phyloP scores from a whole-genome alignment of 2,797 vertebrate species.

The Carduelis carduelis region DNA sequence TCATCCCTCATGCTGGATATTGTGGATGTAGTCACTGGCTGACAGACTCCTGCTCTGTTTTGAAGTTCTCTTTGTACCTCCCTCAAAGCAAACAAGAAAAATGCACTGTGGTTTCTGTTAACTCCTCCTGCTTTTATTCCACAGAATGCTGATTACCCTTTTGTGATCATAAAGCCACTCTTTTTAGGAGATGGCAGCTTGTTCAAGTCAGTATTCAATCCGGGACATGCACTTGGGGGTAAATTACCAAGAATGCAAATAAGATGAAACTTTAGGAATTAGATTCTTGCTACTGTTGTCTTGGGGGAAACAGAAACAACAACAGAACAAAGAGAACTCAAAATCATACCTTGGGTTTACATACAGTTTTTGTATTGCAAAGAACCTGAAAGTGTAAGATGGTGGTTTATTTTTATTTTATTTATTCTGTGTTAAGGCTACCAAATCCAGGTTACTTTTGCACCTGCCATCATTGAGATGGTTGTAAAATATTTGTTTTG shows the following conservation, averaged over 20 bases:
- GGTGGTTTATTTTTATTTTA: not conserved
- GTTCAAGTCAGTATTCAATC: not conserved
- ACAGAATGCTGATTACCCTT: not conserved
- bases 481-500: conserved; percentile 50
- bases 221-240: not conserved
- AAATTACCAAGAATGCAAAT: not conserved
- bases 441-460: not conserved
- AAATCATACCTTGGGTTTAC: not conserved
- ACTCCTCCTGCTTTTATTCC: not conserved
- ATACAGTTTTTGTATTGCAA: not conserved
- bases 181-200: not conserved
- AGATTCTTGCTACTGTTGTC: not conserved
- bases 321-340: not conserved
- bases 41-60: not conserved
- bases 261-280: not conserved
- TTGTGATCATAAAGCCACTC: not conserved
- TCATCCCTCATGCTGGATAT: not conserved
- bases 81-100: not conserved
- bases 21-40: not conserved
- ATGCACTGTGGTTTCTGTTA: not conserved
- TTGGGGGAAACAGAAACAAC: not conserved
- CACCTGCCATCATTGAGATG: not conserved
- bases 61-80: not conserved
- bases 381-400: not conserved
- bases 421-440: not conserved